Conservation (phyloP, 2,888 invertebrate species). For the Netelia virgata region DNA sequence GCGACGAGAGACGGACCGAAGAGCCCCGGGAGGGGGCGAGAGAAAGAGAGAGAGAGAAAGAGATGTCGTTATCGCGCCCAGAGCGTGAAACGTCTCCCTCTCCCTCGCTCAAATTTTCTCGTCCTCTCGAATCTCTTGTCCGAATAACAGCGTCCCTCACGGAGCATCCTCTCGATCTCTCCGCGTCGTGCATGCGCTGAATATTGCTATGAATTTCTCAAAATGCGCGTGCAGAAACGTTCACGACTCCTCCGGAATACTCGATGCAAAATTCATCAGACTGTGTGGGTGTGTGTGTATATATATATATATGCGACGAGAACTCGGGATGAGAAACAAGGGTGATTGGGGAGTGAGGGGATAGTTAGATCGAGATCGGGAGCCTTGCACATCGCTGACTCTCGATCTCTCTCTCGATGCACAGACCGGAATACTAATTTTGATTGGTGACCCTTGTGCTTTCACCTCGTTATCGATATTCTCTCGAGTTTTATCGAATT, state of each 20-base stretch:
- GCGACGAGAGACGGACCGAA: slow-evolving; percentile 39
- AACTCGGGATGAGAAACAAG: background rate
- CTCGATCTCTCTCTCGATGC: slow-evolving; percentile 22
- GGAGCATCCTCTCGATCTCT: slow-evolving; percentile 9
- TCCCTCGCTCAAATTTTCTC: slow-evolving; percentile 14
- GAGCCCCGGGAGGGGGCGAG: slow-evolving; percentile 18
- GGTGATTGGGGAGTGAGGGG: background rate
- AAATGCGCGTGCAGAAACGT: slow-evolving; percentile 49
- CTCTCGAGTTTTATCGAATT: background rate
- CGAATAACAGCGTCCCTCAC: slow-evolving; percentile 34
- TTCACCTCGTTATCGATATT: slow-evolving; percentile 2
- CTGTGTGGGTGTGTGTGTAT: background rate
- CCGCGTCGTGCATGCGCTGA: slow-evolving; percentile 47
- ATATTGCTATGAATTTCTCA: slow-evolving; percentile 51
- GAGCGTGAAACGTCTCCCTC: slow-evolving; percentile 12
- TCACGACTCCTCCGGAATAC: slow-evolving; percentile 45
- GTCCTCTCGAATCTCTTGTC: slow-evolving; percentile 39
- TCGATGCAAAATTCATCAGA: slow-evolving; percentile 48
- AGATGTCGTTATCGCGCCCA: too few species aligned
- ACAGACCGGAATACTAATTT: slow-evolving; percentile 44
- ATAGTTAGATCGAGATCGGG: slow-evolving; percentile 18
- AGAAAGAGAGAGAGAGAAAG: slow-evolving; percentile 6
- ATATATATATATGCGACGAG: background rate
- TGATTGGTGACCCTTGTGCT: slow-evolving; percentile 21
- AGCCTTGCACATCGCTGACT: background rate